Evolutionary conservation across 2,797 vertebrate species (phyloP).

Genomic region (Microhierax caerulescens): DNA sequence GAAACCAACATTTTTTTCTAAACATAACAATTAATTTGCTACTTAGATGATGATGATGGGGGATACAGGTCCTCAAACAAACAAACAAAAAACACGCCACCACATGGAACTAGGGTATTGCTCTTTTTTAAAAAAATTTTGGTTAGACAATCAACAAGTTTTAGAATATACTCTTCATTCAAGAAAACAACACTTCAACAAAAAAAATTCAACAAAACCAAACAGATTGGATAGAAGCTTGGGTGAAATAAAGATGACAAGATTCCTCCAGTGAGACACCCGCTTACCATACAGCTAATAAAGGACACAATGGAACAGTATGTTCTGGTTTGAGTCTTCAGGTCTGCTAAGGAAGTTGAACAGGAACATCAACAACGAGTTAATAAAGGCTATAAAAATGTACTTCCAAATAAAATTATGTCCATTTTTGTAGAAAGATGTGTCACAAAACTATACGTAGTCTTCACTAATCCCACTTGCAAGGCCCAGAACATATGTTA

Average conservation of each 20-base stretch:
- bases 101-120: background rate
- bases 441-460: background rate
- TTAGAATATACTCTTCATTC: background rate
- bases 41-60: background rate
- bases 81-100: background rate
- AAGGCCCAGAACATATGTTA: background rate
- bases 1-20: background rate
- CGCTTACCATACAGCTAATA: background rate
- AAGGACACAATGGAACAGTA: background rate
- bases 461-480: background rate
- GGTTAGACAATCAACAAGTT: background rate
- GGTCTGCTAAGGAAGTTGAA: background rate
- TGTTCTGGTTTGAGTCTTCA: background rate
- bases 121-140: background rate
- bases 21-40: background rate
- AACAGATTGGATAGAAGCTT: background rate
- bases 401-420: background rate
- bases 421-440: background rate
- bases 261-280: background rate
- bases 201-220: background rate
- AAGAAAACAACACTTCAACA: background rate
- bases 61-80: background rate
- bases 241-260: background rate
- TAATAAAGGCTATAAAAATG: background rate
- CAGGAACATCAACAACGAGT: background rate